Evolutionary conservation across 2,797 vertebrate genomes (phyloP).

Genomic region (Kryptopterus vitreolus): DNA sequence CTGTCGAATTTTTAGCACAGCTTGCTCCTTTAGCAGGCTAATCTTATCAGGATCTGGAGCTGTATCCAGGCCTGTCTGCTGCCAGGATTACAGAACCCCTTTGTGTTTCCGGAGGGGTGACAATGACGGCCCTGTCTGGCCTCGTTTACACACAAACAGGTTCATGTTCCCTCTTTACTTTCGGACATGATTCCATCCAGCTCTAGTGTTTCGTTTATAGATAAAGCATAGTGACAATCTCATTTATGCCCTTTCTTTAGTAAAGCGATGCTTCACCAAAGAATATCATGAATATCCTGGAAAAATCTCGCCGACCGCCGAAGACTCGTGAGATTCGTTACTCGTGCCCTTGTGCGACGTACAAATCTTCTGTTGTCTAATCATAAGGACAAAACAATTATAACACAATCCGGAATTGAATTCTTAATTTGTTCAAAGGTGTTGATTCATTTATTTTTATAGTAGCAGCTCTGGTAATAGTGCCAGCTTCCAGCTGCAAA

Average conservation of each 20-base stretch:
- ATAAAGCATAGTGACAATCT: not conserved
- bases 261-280: not conserved
- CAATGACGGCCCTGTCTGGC: conserved; percentile 44
- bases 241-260: not conserved
- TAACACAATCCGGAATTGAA: not conserved
- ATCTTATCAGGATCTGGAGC: conserved; percentile 62
- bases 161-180: conserved; percentile 18
- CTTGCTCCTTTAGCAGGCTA: conserved; percentile 49
- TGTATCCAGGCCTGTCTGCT: conserved; percentile 57
- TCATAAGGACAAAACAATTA: not conserved
- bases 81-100: conserved; percentile 57
- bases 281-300: not conserved
- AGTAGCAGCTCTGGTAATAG: conserved; percentile 19
- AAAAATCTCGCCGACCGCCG: not conserved
- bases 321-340: not conserved
- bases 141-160: conserved; percentile 36
- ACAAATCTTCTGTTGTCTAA: conserved; percentile 10
- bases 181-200: not conserved
- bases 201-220: not conserved
- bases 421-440: conserved; percentile 6
- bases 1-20: conserved; percentile 47
- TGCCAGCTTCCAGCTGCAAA: conserved; percentile 17
- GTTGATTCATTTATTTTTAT: conserved; percentile 12
- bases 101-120: conserved; percentile 59
- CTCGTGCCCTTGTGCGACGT: not conserved